Conservation (phyloP, 2,797 vertebrate species). For the Hippoglossus hippoglossus region DNA sequence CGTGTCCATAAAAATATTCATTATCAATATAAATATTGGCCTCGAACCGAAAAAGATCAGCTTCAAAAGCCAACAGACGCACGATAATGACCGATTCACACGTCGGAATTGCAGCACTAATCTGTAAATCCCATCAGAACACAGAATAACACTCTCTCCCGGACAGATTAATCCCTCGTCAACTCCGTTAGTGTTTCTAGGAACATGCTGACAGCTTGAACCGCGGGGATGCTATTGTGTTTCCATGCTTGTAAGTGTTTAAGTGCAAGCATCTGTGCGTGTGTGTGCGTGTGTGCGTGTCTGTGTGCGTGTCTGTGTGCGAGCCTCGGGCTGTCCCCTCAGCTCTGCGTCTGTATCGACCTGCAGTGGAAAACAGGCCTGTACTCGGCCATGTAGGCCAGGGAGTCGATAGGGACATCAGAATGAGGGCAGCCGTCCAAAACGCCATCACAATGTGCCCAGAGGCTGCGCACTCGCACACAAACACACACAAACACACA, state of each 20-base stretch:
- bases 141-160: constrained; percentile 13
- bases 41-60: not conserved
- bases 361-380: constrained; percentile 71
- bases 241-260: constrained; percentile 63
- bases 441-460: constrained; percentile 68
- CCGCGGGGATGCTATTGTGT: constrained; percentile 54
- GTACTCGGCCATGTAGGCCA: constrained; percentile 74
- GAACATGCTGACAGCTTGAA: constrained; percentile 32
- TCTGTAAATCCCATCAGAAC: constrained; percentile 58
- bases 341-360: constrained; percentile 73
- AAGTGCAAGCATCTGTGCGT: constrained; percentile 32
- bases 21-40: not conserved
- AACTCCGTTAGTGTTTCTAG: constrained; percentile 30
- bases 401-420: constrained; percentile 77
- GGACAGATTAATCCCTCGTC: constrained; percentile 47
- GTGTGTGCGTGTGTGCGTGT: constrained; percentile 17
- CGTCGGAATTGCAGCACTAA: constrained; percentile 53
- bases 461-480: constrained; percentile 53
- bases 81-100: constrained; percentile 33
- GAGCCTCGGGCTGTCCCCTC: constrained; percentile 68
- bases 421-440: constrained; percentile 76
- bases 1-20: too few relatives aligned
- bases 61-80: not conserved
- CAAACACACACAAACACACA: constrained; percentile 37
- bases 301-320: constrained; percentile 38